Conservation (phyloP, 1,140 invertebrate species). For the Caerostris extrusa region DNA sequence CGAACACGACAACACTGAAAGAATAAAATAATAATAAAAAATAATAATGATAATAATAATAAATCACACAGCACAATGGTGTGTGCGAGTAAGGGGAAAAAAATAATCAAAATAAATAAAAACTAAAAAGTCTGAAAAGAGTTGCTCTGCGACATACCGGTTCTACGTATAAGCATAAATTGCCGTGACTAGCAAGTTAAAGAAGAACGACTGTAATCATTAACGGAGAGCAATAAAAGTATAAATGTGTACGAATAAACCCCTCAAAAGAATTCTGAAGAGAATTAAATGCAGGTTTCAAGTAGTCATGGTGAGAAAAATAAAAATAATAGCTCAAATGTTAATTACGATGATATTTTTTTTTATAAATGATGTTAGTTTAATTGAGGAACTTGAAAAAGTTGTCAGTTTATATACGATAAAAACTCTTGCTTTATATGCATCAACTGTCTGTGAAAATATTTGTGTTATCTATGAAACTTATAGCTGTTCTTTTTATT, state of each 20-base stretch:
- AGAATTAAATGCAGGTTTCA: background rate
- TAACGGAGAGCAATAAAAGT: slow-evolving; percentile 25
- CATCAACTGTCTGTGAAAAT: background rate
- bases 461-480: too few relatives aligned
- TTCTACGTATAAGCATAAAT: background rate
- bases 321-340: background rate
- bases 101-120: slow-evolving; percentile 24
- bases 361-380: background rate
- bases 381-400: background rate
- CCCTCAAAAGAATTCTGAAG: background rate
- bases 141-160: slow-evolving; percentile 62
- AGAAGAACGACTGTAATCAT: background rate
- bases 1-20: slow-evolving; percentile 21
- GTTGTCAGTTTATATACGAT: background rate
- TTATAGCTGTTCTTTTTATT: too few relatives aligned
- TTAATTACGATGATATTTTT: background rate
- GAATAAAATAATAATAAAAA: background rate
- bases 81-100: background rate
- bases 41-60: slow-evolving; percentile 11
- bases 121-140: slow-evolving; percentile 14
- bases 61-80: background rate
- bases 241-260: slow-evolving; percentile 8
- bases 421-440: background rate
- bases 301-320: background rate
- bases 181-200: slow-evolving; percentile 57